Percentiles rank a stretch among this genome's conserved stretches.
These are phyloP conservation scores for Myotis pilosus DNA, from an alignment of 2,797 vertebrate species.

Conservation along the genomic window DNA sequence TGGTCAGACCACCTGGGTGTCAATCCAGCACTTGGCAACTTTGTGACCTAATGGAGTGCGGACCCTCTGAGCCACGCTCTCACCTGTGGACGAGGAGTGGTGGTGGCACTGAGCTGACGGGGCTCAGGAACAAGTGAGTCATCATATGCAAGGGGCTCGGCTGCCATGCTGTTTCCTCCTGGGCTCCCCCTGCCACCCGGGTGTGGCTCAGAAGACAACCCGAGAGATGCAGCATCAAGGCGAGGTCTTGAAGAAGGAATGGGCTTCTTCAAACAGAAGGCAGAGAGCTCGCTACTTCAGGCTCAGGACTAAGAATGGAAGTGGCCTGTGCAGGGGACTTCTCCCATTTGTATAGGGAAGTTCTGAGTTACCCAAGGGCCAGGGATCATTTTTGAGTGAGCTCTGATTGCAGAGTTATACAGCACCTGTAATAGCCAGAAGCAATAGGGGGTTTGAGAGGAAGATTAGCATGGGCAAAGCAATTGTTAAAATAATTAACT, in stretches of 20 bases:
- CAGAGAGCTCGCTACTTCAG: neutral
- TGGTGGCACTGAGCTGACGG: neutral
- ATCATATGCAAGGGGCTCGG: neutral
- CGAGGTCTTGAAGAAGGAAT: neutral
- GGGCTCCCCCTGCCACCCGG: neutral
- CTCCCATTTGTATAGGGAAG: neutral
- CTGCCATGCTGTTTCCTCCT: neutral
- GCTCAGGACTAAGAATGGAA: neutral
- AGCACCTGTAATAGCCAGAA: neutral
- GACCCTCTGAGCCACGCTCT: neutral
- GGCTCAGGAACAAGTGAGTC: neutral
- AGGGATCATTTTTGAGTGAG: neutral
- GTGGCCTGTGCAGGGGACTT: neutral
- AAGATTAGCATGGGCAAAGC: neutral
- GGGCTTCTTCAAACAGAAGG: neutral
- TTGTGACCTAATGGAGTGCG: neutral
- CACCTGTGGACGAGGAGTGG: neutral
- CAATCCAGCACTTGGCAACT: neutral
- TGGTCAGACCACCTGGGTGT: neutral
- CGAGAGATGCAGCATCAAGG: neutral
- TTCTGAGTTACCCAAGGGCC: neutral
- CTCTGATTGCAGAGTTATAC: neutral
- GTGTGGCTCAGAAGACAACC: neutral
- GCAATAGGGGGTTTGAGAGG: neutral
- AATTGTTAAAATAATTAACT: neutral